These are phyloP conservation scores for Sussaba pulchella DNA, from an alignment of 2,888 invertebrate species.

Conservation along the genomic window DNA sequence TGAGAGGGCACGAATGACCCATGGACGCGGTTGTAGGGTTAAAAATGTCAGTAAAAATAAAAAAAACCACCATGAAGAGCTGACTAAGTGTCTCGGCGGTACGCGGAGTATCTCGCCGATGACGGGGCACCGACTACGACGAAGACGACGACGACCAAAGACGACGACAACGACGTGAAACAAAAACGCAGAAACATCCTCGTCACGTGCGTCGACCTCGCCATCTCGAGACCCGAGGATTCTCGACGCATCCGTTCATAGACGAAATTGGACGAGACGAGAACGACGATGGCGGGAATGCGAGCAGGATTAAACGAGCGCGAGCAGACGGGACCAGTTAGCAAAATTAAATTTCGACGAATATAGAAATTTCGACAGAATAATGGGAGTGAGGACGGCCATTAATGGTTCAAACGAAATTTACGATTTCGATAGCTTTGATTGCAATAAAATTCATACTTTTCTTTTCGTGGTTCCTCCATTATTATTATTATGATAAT, in stretches of 20 bases:
- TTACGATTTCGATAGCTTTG: background rate
- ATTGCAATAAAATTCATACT: no score
- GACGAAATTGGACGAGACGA: conserved; percentile 65
- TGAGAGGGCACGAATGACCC: no score
- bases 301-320: conserved; percentile 38
- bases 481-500: no score
- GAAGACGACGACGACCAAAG: conserved; percentile 12
- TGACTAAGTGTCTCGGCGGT: conserved; percentile 20
- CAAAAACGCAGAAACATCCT: conserved; percentile 33
- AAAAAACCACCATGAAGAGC: conserved; percentile 20
- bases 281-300: conserved; percentile 50
- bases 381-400: background rate
- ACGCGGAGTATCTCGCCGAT: conserved; percentile 36
- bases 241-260: conserved; percentile 64
- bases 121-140: conserved; percentile 30
- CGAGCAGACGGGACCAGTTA: conserved; percentile 42
- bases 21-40: no score
- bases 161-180: conserved; percentile 8
- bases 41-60: no score
- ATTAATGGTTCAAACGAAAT: background rate
- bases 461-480: no score
- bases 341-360: conserved; percentile 36
- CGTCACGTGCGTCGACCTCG: conserved; percentile 63
- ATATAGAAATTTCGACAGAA: background rate
- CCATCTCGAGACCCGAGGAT: conserved; percentile 42